A percentile compares a stretch with the other conserved stretches of the same genome.
phyloP scores from a whole-genome alignment of 2,888 invertebrate genomes.

The Conus canariensis region DNA sequence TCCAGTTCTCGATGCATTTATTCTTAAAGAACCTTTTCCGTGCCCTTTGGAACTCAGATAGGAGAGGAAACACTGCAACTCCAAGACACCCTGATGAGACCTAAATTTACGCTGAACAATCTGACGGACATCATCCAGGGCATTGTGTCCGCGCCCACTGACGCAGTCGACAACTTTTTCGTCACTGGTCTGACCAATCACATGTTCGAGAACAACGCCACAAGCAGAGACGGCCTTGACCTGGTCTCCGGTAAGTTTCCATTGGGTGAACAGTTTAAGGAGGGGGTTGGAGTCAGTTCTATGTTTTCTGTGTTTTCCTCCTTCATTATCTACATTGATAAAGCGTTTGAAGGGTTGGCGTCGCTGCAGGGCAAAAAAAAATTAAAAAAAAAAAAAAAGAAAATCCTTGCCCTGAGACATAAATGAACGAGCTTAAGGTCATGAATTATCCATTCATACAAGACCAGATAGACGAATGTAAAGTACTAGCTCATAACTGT shows the following conservation, averaged over 20 bases:
- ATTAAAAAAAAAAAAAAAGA: too few species aligned
- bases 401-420: too few species aligned
- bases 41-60: not conserved
- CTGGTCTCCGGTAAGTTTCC: not conserved
- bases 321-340: too few species aligned
- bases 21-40: too few species aligned
- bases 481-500: too few species aligned
- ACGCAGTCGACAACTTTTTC: slow-evolving; percentile 25
- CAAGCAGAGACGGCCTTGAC: slow-evolving; percentile 26
- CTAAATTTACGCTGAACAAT: not conserved
- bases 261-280: not conserved
- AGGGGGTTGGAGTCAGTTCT: not conserved
- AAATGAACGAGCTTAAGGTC: too few species aligned
- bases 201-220: slow-evolving; percentile 33
- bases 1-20: too few species aligned
- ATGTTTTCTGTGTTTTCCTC: too few species aligned
- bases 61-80: not conserved
- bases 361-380: too few species aligned
- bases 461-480: too few species aligned
- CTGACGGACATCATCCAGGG: slow-evolving; percentile 5
- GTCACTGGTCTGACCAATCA: slow-evolving; percentile 15
- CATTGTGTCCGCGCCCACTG: slow-evolving; percentile 6
- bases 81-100: slow-evolving; percentile 39
- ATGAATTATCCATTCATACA: too few species aligned
- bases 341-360: too few species aligned